Percentiles rank a stretch among this genome's conserved stretches.
phyloP scores from a whole-genome alignment of 2,797 vertebrate species.

The Orestias chungarensis region DNA sequence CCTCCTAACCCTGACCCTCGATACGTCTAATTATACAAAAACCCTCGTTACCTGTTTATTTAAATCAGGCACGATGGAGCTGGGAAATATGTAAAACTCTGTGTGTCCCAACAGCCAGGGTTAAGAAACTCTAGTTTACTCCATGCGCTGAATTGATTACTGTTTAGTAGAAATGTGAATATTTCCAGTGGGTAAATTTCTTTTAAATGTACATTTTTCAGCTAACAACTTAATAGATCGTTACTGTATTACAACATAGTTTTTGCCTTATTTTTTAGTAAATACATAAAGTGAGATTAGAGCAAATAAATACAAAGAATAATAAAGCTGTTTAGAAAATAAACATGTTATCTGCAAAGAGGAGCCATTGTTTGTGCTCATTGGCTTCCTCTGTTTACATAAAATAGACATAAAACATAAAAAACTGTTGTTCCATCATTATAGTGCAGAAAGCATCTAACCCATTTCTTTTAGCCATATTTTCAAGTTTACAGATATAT shows the following conservation, averaged over 20 bases:
- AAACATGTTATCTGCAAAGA: background rate
- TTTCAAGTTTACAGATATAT: no score
- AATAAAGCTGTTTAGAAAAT: background rate
- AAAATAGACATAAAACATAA: background rate
- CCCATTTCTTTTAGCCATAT: no score
- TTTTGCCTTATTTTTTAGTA: background rate
- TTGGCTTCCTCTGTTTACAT: background rate
- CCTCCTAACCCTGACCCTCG: no score
- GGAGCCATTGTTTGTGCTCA: background rate
- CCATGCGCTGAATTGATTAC: background rate
- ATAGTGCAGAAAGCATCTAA: background rate
- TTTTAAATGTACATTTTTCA: background rate
- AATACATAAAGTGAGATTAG: background rate
- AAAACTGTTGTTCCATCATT: background rate
- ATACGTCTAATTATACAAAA: background rate
- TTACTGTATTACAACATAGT: background rate
- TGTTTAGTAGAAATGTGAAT: background rate
- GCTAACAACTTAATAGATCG: background rate
- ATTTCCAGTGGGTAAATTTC: background rate
- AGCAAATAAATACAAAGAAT: background rate
- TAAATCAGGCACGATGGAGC: background rate
- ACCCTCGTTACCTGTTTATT: background rate
- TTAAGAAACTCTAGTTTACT: background rate
- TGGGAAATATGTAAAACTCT: constrained; percentile 2
- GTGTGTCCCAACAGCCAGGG: background rate